Conservation (phyloP, 1,140 invertebrate species). For the Teleogryllus occipitalis region DNA sequence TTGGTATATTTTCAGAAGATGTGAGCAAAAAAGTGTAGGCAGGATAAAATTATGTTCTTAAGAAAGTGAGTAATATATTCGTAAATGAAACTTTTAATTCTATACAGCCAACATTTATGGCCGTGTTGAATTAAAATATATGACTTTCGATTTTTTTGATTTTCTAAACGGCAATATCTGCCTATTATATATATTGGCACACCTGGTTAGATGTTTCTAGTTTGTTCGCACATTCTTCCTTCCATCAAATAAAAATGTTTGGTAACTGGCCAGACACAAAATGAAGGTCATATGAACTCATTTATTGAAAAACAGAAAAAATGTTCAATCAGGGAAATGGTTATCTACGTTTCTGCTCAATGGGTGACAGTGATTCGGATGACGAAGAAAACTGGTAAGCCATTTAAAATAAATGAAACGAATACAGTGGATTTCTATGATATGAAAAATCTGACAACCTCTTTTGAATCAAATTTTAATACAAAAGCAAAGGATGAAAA, state of each 20-base stretch:
- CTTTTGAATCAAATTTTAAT: too few species aligned
- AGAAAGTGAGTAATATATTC: too few species aligned
- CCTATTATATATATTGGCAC: too few species aligned
- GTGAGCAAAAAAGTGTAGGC: too few species aligned
- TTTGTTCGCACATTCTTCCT: neutral
- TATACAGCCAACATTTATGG: too few species aligned
- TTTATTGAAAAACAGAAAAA: neutral
- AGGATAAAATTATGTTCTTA: too few species aligned
- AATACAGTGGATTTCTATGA: neutral
- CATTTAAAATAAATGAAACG: neutral
- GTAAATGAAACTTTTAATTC: too few species aligned
- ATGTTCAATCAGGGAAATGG: neutral
- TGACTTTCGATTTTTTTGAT: too few species aligned
- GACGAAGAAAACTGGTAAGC: neutral
- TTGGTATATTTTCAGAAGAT: too few species aligned
- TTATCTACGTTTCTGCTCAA: conserved; percentile 1
- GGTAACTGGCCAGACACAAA: neutral
- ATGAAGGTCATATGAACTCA: neutral
- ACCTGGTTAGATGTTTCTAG: neutral
- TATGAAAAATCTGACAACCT: neutral
- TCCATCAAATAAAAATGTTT: neutral
- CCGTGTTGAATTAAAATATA: too few species aligned
- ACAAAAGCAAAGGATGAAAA: neutral
- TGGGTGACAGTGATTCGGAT: neutral
- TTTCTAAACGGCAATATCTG: too few species aligned